Conservation (phyloP, 2,797 vertebrate species). For the Carapus acus region DNA sequence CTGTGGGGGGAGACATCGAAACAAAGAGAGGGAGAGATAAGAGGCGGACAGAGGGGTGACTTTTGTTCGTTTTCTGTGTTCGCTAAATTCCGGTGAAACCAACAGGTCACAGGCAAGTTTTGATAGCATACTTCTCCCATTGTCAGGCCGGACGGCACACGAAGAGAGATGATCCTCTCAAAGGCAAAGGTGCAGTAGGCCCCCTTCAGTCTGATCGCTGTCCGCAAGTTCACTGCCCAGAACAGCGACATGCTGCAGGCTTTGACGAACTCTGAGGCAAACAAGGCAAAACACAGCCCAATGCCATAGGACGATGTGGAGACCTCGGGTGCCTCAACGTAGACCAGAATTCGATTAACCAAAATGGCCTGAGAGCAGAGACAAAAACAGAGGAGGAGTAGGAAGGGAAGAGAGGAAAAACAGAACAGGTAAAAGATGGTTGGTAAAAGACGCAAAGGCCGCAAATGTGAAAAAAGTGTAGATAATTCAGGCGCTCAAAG, state of each 20-base stretch:
- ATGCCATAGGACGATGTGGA: conserved; percentile 50
- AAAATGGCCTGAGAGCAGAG: conserved; percentile 66
- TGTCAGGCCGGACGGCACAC: conserved; percentile 62
- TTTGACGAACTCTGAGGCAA: conserved; percentile 70
- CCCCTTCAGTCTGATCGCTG: conserved; percentile 72
- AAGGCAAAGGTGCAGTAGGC: conserved; percentile 72
- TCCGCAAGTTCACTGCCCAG: conserved; percentile 77
- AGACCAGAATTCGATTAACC: conserved; percentile 70
- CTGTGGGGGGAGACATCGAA: conserved; percentile 46
- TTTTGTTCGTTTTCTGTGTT: too few species aligned
- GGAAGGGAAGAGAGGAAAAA: too few species aligned
- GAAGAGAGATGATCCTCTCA: conserved; percentile 72
- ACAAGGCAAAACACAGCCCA: conserved; percentile 71
- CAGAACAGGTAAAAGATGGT: too few species aligned
- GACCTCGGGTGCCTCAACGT: conserved; percentile 25
- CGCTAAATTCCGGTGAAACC: too few species aligned
- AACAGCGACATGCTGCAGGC: conserved; percentile 64
- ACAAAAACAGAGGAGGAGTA: not conserved
- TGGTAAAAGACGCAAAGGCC: too few species aligned
- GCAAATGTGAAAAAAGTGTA: too few species aligned
- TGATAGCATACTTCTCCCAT: conserved; percentile 73
- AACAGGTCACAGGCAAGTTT: too few species aligned
- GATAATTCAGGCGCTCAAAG: too few species aligned
- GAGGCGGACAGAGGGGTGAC: conserved; percentile 16
- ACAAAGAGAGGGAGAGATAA: conserved; percentile 9